Evolutionary conservation across 1,140 invertebrate species (phyloP).

Genomic region (Drosophila sulfurigaster): DNA sequence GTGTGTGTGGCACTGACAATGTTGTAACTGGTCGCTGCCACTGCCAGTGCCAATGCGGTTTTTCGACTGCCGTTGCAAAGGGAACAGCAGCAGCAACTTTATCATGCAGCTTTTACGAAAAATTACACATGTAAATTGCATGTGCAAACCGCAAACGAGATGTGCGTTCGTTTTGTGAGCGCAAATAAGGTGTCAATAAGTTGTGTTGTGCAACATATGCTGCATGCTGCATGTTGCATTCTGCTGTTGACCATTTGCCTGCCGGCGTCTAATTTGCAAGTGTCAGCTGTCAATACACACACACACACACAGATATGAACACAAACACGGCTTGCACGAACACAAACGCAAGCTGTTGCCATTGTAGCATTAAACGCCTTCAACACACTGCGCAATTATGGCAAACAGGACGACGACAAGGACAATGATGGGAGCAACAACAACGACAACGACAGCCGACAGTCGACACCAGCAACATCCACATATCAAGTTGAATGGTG

Average conservation of each 20-base stretch:
- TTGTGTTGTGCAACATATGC: conserved; percentile 58
- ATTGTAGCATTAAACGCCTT: conserved; percentile 63
- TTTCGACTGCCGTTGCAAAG: not conserved
- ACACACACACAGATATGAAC: conserved; percentile 10
- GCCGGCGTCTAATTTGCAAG: conserved; percentile 79
- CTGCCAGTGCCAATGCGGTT: conserved; percentile 40
- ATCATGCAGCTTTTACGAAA: conserved; percentile 45
- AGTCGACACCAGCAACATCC: conserved; percentile 37
- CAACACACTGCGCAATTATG: conserved; percentile 53
- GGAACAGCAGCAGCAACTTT: conserved; percentile 3
- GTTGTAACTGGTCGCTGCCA: conserved; percentile 32
- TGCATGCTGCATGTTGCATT: conserved; percentile 35
- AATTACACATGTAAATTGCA: conserved; percentile 82
- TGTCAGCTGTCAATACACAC: conserved; percentile 79
- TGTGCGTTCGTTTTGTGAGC: conserved; percentile 57
- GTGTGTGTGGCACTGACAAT: conserved; percentile 25
- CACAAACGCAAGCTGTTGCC: conserved; percentile 36
- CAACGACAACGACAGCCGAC: conserved; percentile 42
- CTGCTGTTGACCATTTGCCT: conserved; percentile 48
- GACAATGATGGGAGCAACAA: conserved; percentile 47
- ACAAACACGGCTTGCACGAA: conserved; percentile 11
- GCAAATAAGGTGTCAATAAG: conserved; percentile 81
- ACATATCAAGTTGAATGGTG: conserved; percentile 39
- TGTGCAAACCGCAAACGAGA: conserved; percentile 77
- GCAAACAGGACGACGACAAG: conserved; percentile 55